These are phyloP conservation scores for Phragmatobia fuliginosa DNA, from an alignment of 2,888 invertebrate species.

Conservation along the genomic window DNA sequence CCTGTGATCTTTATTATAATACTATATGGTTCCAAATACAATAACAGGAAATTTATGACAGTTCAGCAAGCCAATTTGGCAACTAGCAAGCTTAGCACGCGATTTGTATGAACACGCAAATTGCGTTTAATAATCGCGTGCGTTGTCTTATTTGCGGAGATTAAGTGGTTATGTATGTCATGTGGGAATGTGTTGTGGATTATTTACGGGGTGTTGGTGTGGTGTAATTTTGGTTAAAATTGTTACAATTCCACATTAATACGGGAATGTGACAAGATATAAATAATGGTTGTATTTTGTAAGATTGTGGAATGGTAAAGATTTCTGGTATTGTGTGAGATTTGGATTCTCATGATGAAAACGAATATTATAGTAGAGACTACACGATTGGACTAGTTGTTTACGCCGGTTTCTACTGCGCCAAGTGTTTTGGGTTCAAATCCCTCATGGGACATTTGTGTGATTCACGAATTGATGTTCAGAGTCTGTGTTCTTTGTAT, in stretches of 20 bases:
- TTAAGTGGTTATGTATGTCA: constrained; percentile 56
- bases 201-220: constrained; percentile 54
- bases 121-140: constrained; percentile 57
- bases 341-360: neutral
- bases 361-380: neutral
- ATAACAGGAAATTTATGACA: constrained; percentile 9
- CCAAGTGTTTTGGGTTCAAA: too few relatives aligned
- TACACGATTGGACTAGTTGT: too few relatives aligned
- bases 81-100: constrained; percentile 58
- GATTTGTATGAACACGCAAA: constrained; percentile 58
- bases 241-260: constrained; percentile 34
- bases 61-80: constrained; percentile 61
- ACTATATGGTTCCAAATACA: neutral
- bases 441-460: too few relatives aligned
- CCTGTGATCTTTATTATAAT: neutral
- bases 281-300: constrained; percentile 30
- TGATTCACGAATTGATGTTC: too few relatives aligned
- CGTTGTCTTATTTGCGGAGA: constrained; percentile 65
- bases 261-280: constrained; percentile 26
- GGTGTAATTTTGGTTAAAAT: constrained; percentile 42
- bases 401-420: too few relatives aligned
- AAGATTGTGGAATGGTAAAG: constrained; percentile 15
- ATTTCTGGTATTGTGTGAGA: constrained; percentile 4
- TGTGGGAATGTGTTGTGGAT: constrained; percentile 52
- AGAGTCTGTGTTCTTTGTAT: too few relatives aligned